Conservation (phyloP, 2,797 vertebrate species). For the Halcyon smyrnensis region DNA sequence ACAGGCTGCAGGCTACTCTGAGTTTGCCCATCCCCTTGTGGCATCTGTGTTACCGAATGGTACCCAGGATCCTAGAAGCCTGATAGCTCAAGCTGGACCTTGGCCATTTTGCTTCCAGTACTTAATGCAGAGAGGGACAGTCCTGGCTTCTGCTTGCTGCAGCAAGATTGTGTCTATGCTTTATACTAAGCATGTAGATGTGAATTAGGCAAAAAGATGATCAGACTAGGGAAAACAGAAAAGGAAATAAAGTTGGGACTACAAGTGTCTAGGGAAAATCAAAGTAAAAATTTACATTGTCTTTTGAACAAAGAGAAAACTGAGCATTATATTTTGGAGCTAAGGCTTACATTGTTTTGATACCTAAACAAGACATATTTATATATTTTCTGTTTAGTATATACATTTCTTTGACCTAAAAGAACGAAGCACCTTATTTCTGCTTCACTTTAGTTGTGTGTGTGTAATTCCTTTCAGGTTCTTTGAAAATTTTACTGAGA, state of each 20-base stretch:
- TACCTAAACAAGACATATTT: neutral
- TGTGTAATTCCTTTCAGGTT: neutral
- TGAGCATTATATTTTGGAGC: neutral
- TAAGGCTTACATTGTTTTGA: neutral
- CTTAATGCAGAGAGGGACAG: neutral
- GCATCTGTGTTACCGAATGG: neutral
- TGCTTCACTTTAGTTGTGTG: neutral
- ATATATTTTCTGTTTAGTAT: neutral
- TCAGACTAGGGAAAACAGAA: neutral
- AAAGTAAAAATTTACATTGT: neutral
- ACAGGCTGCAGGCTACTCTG: neutral
- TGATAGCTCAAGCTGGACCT: neutral
- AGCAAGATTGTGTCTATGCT: neutral
- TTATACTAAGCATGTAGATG: neutral
- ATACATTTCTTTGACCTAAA: neutral
- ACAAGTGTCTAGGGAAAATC: neutral
- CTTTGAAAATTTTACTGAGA: neutral
- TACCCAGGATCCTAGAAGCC: neutral
- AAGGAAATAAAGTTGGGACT: neutral
- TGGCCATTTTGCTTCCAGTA: neutral
- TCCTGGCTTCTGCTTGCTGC: neutral
- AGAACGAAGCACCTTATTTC: neutral
- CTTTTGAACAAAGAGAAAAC: neutral
- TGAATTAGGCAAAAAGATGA: neutral
- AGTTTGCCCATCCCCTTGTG: neutral